Base-by-base conservation (phyloP, 1,140 invertebrate species). In the Solen grandis region DNA sequence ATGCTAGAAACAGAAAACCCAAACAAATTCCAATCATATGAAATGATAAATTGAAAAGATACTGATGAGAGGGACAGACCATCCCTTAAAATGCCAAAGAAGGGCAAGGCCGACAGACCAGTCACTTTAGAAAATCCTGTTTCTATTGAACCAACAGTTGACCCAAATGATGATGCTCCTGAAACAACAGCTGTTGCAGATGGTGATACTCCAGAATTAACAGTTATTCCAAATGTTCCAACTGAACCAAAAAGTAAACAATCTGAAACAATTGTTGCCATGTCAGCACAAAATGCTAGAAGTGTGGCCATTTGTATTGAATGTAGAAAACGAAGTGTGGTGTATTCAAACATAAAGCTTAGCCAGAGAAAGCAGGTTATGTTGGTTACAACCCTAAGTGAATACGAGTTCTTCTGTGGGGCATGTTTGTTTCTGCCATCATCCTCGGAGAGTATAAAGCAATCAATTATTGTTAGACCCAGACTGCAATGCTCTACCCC, bases 1-100 rank as follows among this genome's bases (percentile, higher is more conserved):
- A 65, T 68, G 2, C 75, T 78, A 14, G 76, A 79, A n/a, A n/a
- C n/a, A 29, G 65, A 69, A 1, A 60, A 19, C 29, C 22, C 52
- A 10, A 57, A 79, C 31, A 65, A 79, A 35, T 79, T 38, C 33
- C 29, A 54, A n/a, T 0, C 41, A 27, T 79, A 70, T 46, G 16
- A 16, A 57, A 33, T 70, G n/a, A 38, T 55, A 10, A 60, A 62
- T 19, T 22, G 38, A 1, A n/a, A 69, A n/a, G 66, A 69, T 13
- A 69, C 66, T 25, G 25, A 35, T 19, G 66, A 69, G 5, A 35
- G 31, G 27, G 66, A 69, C 66, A 69, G 38, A 31, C 62, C 62
- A 10, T 59, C 57, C n/a, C 57, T 59, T 10, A 8, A 10, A 59
- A 27, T 14, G n/a, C 10, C n/a, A 59, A 59, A 59, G 25, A 8